phyloP scores from a whole-genome alignment of 2,113 vertebrate genomes.

The Stictonetta naevosa region DNA sequence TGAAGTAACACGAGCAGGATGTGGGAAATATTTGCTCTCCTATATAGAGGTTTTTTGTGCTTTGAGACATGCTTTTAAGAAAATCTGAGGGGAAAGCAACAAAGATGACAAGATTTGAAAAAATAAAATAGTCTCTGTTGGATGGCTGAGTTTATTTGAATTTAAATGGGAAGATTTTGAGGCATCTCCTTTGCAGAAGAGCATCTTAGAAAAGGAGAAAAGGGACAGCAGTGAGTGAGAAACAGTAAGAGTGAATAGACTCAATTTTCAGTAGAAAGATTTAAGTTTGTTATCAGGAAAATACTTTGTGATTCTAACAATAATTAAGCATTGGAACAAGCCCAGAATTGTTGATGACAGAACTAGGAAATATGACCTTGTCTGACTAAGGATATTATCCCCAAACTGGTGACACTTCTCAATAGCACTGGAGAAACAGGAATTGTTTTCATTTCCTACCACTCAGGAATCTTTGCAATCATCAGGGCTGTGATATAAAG shows the following conservation, averaged over 20 bases:
- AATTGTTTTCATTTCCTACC: background rate
- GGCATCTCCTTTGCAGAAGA: background rate
- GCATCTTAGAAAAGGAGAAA: background rate
- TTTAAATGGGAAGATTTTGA: background rate
- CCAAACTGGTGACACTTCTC: background rate
- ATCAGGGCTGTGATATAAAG: background rate
- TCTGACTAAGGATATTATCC: background rate
- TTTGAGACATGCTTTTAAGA: background rate
- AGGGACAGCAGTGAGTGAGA: background rate
- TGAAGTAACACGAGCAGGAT: background rate
- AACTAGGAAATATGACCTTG: background rate
- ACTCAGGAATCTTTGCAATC: background rate
- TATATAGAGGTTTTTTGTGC: background rate
- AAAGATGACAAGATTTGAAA: background rate
- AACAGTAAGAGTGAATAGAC: background rate
- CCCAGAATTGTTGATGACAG: background rate
- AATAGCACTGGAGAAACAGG: background rate
- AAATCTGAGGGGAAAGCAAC: background rate
- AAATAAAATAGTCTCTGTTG: background rate
- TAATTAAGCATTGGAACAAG: background rate
- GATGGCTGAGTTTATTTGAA: background rate
- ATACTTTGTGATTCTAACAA: background rate
- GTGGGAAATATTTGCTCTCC: background rate
- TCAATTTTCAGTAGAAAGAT: background rate
- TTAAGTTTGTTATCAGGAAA: background rate